These are phyloP conservation scores for Adrianichthys oophorus DNA, from an alignment of 2,797 vertebrate genomes.

Conservation along the genomic window DNA sequence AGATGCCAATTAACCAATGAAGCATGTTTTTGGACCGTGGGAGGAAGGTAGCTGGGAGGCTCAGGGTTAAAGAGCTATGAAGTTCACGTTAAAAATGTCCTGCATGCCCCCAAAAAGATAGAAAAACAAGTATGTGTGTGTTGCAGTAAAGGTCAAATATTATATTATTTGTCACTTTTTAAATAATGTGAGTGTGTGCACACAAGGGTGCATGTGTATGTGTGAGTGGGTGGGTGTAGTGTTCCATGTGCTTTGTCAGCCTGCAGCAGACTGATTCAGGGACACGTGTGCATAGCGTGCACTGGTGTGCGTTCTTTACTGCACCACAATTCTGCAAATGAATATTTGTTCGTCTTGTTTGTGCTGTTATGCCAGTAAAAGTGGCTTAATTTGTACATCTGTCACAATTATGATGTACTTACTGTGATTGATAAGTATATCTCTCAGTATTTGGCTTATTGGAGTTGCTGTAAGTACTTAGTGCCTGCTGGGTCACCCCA, in stretches of 20 bases:
- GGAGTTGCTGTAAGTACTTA: conserved; percentile 50
- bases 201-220: conserved; percentile 7
- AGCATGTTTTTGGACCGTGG: too few species aligned
- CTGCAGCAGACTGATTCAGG: conserved; percentile 67
- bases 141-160: conserved; percentile 59
- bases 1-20: too few species aligned
- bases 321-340: conserved; percentile 55
- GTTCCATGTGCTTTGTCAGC: conserved; percentile 50
- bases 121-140: too few species aligned
- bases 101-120: too few species aligned
- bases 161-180: conserved; percentile 25
- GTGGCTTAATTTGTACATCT: conserved; percentile 31
- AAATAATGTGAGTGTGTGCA: conserved; percentile 2
- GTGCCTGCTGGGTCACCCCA: conserved; percentile 43
- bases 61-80: too few species aligned
- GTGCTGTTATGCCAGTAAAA: conserved; percentile 19
- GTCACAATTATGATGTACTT: conserved; percentile 26
- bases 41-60: too few species aligned
- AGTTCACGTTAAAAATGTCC: too few species aligned
- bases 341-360: conserved; percentile 38
- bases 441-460: conserved; percentile 28
- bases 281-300: conserved; percentile 55
- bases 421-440: conserved; percentile 27
- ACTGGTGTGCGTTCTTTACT: conserved; percentile 64
- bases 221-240: conserved; percentile 14